Evolutionary conservation across 2,113 vertebrate genomes (phyloP), one percentile per base, ranked within the genome.

Genomic region (Takifugu bimaculatus): DNA sequence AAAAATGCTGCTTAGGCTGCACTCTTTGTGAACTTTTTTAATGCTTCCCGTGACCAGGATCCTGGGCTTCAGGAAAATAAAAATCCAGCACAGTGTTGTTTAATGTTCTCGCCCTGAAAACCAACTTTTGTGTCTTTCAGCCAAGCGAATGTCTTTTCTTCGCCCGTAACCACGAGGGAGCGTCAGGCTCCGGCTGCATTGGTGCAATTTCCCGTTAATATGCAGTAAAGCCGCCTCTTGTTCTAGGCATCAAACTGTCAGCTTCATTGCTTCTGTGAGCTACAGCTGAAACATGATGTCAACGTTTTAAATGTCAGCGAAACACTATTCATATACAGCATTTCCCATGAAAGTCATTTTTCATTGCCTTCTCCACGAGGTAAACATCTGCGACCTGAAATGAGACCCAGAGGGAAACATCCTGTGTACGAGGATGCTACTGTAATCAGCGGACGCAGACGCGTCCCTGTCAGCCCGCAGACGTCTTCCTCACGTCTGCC

Each of bases 401-500:
- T 58, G 65, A 80, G 56, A 65, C 65, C 25, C 69, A 58, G 61
- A 63, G 28, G 43, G 48, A 57, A 64, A 56, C 79, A 82, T 70
- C 63, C 60, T 86, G 79, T 75, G 53, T 78, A 70, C 74, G 75
- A 20, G 20, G 20, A 20, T 20, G 20, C 20, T 20, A 20, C 20
- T 20, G 20, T 20, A 20, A 20, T 20, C 20, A 20, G 20, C 20
- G 78, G 71, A 87, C 67, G 72, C 65, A 63, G 70, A 73, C 54
- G 68, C 60, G 60, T 81, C 65, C 68, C 65, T 80, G 68, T 80
- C 67, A 74, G 70, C 54, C 45, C 32, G 25, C n/a, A 35, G 84
- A 86, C 81, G 73, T 67, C 39, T 84, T 82, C 80, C 79, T 74
- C 81, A 79, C 86, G 85, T 78, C 75, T 74, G 70, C 60, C 55